Conservation (phyloP, 2,888 invertebrate species). For the Athrips mouffetella region DNA sequence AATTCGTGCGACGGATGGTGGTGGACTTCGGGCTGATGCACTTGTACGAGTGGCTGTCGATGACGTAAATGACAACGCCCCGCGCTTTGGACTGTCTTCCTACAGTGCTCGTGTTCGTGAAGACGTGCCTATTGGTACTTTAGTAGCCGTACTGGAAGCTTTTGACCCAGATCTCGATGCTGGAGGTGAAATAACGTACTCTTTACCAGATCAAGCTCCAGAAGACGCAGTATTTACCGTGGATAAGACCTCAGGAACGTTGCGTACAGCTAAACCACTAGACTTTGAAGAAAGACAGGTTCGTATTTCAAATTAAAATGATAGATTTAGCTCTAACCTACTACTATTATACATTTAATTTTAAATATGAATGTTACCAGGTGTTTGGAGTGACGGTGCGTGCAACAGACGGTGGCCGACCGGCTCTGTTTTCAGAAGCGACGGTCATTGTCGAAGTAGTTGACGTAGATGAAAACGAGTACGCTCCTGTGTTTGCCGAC, state of each 20-base stretch:
- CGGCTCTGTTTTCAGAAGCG: constrained; percentile 87
- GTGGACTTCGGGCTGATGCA: constrained; percentile 88
- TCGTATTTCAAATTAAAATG: neutral
- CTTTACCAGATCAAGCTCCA: constrained; percentile 82
- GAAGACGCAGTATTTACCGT: constrained; percentile 87
- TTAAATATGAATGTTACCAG: constrained; percentile 28
- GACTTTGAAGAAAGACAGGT: constrained; percentile 93
- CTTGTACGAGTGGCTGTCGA: constrained; percentile 88
- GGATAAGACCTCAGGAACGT: constrained; percentile 90
- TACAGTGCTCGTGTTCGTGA: constrained; percentile 92
- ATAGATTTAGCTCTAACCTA: neutral
- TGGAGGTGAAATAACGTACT: constrained; percentile 89
- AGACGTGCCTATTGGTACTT: constrained; percentile 92
- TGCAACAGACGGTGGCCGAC: constrained; percentile 91
- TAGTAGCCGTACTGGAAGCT: constrained; percentile 88
- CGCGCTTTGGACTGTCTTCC: constrained; percentile 86
- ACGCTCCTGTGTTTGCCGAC: constrained; percentile 89
- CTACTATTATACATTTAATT: neutral
- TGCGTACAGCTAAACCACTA: constrained; percentile 86
- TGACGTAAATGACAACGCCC: constrained; percentile 94
- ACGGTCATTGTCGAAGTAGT: constrained; percentile 90
- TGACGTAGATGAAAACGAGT: constrained; percentile 96
- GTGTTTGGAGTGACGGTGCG: constrained; percentile 91
- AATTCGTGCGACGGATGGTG: constrained; percentile 88
- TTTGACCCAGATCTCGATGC: constrained; percentile 91